Evolutionary conservation across 1,140 invertebrate genomes (phyloP).

Genomic region (Mactra quadrangularis): DNA sequence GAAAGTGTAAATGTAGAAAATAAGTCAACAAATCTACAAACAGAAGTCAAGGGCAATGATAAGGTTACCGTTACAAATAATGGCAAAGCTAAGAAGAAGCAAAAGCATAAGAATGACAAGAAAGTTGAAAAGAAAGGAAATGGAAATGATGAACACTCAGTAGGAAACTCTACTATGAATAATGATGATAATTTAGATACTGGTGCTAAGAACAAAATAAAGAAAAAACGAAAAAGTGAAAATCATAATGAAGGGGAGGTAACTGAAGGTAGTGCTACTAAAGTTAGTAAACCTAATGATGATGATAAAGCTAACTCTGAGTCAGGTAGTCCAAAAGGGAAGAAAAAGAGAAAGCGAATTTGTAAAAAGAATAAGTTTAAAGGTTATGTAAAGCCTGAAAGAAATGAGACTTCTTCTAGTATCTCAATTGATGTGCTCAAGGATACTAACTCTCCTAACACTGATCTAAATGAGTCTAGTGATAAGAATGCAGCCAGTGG

Average conservation of each 20-base stretch:
- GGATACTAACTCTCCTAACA: not conserved
- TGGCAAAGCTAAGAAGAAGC: no score
- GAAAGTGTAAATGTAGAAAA: no score
- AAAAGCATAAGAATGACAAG: constrained; percentile 22
- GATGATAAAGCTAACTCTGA: not conserved
- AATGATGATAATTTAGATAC: not conserved
- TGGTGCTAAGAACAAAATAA: not conserved
- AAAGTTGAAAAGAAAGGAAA: constrained; percentile 37
- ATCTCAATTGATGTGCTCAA: not conserved
- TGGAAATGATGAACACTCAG: not conserved
- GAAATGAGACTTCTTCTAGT: not conserved
- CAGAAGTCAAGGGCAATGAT: no score
- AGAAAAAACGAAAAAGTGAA: constrained; percentile 1
- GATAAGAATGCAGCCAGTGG: not conserved
- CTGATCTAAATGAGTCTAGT: not conserved
- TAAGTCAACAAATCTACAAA: no score
- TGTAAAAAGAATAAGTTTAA: constrained; percentile 57
- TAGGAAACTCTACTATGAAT: not conserved
- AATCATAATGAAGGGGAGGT: constrained; percentile 2
- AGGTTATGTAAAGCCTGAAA: constrained; percentile 32
- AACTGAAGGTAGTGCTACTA: not conserved
- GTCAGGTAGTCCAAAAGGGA: constrained; percentile 7
- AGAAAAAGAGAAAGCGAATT: constrained; percentile 50
- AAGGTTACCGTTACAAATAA: no score
- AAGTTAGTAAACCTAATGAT: no score